Base-by-base conservation (phyloP, 2,113 vertebrate species). In the Corvus cornix region DNA sequence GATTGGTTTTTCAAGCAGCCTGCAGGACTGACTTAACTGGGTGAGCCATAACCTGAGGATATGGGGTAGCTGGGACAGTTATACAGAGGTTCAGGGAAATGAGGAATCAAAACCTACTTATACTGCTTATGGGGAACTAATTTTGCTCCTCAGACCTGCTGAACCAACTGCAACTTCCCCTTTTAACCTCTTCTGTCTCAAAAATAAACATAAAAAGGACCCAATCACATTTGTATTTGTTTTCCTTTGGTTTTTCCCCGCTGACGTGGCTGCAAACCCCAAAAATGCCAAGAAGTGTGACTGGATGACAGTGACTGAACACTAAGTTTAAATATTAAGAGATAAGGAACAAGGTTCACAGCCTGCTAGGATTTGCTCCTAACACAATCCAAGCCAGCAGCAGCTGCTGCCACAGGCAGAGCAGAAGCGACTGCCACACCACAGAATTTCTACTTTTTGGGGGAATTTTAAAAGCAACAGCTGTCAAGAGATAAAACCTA, bases 311-410 rank as follows among this genome's bases (percentile, higher is more conserved):
- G 7, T 78, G 90, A 92, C 68, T 94, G 68, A 90, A 90, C 49
- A 26, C 13, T 6, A 64, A 82, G 58, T 10, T 49, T 49, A 49
- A 49, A 49, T 24, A 49, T 49, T 49, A 49, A 49, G 83, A 86
- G 76, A 74, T 49, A 86, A 68, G 73, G 90, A 84, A 84, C 76
- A 88, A 95, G 81, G 87, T 82, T 93, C 91, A 83, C 26, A 70
- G 53, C 55, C 49, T 86, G 86, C 52, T 60, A 67, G 56, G 18
- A 86, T 68, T 89, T 75, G 52, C 43, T 77, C 74, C 66, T 66
- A 43, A 28, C 60, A 9, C 3, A 37, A 35, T 16, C 60, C 37
- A 51, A 77, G 75, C 51, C 23, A 27, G 52, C 49, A 93, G 74
- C 80, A 93, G 78, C 74, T 93, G 87, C 81, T 60, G 64, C 67